Conservation (phyloP, 2,888 invertebrate genomes). For the Auanema sp. region DNA sequence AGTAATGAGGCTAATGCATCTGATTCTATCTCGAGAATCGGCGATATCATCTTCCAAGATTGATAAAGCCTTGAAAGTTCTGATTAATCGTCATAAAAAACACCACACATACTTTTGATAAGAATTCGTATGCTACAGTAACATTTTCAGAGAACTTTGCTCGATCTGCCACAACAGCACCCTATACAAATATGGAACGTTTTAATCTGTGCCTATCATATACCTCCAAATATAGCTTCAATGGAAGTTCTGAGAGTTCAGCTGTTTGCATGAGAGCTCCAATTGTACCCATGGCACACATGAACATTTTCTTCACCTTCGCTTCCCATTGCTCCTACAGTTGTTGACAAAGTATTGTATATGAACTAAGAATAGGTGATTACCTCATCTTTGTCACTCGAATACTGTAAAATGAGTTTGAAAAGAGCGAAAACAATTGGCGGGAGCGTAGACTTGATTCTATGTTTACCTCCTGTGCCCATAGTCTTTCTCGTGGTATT, state of each 20-base stretch:
- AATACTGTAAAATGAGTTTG: conserved; percentile 71
- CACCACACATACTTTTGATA: conserved; percentile 65
- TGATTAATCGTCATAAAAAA: no score
- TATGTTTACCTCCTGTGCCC: conserved; percentile 82
- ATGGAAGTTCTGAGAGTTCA: conserved; percentile 87
- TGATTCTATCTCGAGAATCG: conserved; percentile 42
- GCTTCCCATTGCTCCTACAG: conserved; percentile 92
- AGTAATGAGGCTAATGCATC: conserved; percentile 38
- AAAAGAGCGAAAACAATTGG: conserved; percentile 92
- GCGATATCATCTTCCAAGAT: conserved; percentile 47
- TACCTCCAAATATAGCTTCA: conserved; percentile 80
- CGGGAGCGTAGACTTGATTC: conserved; percentile 88
- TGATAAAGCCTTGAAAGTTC: conserved; percentile 34
- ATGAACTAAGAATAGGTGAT: conserved; percentile 10
- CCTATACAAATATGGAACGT: conserved; percentile 71
- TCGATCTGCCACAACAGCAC: conserved; percentile 76
- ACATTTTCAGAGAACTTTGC: conserved; percentile 85
- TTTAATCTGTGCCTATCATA: neutral
- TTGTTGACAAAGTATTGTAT: neutral
- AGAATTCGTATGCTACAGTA: conserved; percentile 95
- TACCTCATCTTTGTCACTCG: conserved; percentile 32
- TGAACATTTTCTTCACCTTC: conserved; percentile 95
- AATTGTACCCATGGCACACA: conserved; percentile 94
- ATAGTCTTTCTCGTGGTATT: conserved; percentile 85
- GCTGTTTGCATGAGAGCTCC: conserved; percentile 85